Conservation (phyloP, 35 echinoderm and acorn worm genomes). For the Acanthaster planci region DNA sequence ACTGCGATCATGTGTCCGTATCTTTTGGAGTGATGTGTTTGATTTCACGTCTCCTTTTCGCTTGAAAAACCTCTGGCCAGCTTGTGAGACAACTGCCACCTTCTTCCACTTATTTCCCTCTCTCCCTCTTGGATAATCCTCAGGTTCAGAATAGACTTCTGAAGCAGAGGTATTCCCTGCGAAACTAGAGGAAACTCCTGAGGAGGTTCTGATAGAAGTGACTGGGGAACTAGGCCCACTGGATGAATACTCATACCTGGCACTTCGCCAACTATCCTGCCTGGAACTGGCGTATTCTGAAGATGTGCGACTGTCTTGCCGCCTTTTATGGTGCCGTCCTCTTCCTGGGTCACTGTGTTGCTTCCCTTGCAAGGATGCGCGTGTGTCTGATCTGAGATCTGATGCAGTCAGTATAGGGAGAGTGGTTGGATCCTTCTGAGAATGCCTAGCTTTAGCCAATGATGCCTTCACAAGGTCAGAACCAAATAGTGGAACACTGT, state of each 20-base stretch:
- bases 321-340: neutral
- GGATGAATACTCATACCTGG: neutral
- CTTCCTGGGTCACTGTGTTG: neutral
- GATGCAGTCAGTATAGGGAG: neutral
- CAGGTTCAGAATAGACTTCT: neutral
- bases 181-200: neutral
- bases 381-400: slow-evolving; percentile 5
- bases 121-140: neutral
- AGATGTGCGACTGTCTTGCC: neutral
- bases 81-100: neutral
- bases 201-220: neutral
- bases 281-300: neutral
- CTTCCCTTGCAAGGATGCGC: neutral
- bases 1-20: neutral
- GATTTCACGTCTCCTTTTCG: neutral
- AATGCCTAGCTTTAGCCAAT: slow-evolving; percentile 33
- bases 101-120: neutral
- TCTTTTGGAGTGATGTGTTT: neutral
- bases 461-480: slow-evolving; percentile 71
- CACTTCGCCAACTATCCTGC: neutral
- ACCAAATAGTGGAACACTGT: slow-evolving; percentile 40
- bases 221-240: slow-evolving; percentile 4
- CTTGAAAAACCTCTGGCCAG: neutral
- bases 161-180: neutral
- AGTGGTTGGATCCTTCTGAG: slow-evolving; percentile 20